Conservation (phyloP, 2,888 invertebrate species). For the Cotesia congregata region DNA sequence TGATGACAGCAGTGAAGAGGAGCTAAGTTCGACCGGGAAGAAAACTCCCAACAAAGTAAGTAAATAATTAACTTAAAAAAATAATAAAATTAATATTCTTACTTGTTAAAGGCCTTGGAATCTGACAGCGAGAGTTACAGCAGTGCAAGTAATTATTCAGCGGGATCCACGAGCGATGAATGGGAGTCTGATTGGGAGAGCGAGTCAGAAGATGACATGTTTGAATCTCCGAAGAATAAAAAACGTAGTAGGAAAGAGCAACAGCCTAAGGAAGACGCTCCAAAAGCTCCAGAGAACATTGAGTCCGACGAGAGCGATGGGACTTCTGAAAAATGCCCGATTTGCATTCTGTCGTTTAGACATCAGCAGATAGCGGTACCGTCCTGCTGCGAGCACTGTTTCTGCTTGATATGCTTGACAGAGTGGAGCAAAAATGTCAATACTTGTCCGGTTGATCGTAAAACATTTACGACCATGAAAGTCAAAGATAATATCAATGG, state of each 20-base stretch:
- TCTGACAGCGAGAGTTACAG: conserved; percentile 19
- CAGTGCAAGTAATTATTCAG: conserved; percentile 31
- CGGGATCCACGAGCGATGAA: conserved; percentile 51
- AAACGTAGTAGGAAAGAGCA: conserved; percentile 31
- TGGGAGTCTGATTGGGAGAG: conserved; percentile 68
- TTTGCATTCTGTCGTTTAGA: conserved; percentile 84
- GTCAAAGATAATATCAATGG: conserved; percentile 81
- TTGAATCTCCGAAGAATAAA: conserved; percentile 8
- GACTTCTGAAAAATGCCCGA: conserved; percentile 88
- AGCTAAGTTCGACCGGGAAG: conserved; percentile 47
- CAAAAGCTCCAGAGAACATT: background rate
- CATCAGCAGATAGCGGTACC: conserved; percentile 89
- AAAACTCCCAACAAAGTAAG: background rate
- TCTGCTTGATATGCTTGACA: conserved; percentile 90
- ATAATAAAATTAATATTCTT: background rate
- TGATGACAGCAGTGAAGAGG: conserved; percentile 67
- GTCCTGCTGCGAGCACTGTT: conserved; percentile 88
- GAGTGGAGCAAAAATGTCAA: conserved; percentile 97
- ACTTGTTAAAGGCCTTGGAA: background rate
- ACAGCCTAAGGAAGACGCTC: background rate
- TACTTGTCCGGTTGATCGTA: conserved; percentile 94
- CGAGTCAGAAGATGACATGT: conserved; percentile 49
- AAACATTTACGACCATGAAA: conserved; percentile 82
- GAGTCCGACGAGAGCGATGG: conserved; percentile 79
- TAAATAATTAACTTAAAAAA: background rate